phyloP scores from a whole-genome alignment of 2,888 invertebrate species.

The Ctenicera cuprea region DNA sequence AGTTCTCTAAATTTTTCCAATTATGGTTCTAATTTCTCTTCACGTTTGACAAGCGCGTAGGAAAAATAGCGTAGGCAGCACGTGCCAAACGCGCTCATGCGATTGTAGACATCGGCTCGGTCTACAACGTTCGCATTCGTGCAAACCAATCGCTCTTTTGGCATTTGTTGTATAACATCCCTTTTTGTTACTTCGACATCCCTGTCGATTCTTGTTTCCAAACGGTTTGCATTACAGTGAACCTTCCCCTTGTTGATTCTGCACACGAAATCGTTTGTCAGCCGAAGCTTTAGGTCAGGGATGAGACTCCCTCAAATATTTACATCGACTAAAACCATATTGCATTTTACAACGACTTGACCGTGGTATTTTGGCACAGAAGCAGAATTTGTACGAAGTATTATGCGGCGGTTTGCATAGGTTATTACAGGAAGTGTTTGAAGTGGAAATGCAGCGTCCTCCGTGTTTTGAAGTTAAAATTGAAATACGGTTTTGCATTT shows the following conservation, averaged over 20 bases:
- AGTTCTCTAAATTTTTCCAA: too few species aligned
- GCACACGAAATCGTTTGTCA: neutral
- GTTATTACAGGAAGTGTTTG: conserved; percentile 5
- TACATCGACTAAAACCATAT: conserved; percentile 8
- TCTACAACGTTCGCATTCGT: too few species aligned
- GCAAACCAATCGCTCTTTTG: too few species aligned
- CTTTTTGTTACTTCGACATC: too few species aligned
- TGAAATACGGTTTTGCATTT: conserved; percentile 7
- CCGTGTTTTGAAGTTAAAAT: conserved; percentile 4
- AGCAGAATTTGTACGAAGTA: neutral
- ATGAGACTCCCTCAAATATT: neutral
- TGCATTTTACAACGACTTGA: conserved; percentile 1
- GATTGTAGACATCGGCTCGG: too few species aligned
- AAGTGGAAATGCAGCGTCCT: conserved; percentile 11
- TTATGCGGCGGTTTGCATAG: neutral
- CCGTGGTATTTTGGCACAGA: neutral
- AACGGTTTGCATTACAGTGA: neutral
- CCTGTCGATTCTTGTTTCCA: neutral
- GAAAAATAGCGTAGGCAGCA: too few species aligned
- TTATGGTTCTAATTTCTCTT: too few species aligned
- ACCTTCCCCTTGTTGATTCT: neutral
- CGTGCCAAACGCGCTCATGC: too few species aligned
- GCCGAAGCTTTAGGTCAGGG: neutral
- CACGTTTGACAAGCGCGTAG: too few species aligned
- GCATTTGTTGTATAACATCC: too few species aligned